Percentiles rank a stretch among this genome's conserved stretches.
phyloP scores from a whole-genome alignment of 2,113 vertebrate species.

The Alces alces region DNA sequence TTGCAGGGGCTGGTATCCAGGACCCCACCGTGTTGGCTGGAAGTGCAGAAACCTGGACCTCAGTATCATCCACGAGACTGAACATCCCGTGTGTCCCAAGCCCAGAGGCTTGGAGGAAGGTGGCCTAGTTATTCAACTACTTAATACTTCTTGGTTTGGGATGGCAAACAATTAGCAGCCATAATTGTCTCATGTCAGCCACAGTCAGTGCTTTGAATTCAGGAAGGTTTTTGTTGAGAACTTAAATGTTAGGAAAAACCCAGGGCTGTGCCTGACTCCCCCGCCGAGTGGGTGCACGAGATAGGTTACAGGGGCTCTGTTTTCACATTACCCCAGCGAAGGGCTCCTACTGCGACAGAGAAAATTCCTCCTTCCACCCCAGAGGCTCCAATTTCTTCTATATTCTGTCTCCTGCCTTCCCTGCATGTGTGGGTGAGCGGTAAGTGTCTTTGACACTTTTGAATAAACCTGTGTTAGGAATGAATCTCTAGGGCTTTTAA shows the following conservation, averaged over 20 bases:
- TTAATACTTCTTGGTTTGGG: background rate
- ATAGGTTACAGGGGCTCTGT: background rate
- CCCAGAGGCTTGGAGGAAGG: background rate
- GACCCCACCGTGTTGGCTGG: background rate
- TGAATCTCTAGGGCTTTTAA: slow-evolving; percentile 47
- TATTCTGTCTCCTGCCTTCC: slow-evolving; percentile 21
- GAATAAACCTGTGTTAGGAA: slow-evolving; percentile 43
- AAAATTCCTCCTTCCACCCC: background rate
- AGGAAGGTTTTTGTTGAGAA: background rate
- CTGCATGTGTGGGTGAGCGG: background rate
- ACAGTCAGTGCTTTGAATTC: background rate
- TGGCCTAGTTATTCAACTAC: background rate
- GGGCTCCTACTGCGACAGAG: background rate
- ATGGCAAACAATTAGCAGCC: background rate
- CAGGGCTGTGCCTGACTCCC: background rate
- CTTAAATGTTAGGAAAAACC: background rate
- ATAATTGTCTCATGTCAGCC: background rate
- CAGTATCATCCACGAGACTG: background rate
- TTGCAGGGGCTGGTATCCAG: background rate
- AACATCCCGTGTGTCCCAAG: background rate
- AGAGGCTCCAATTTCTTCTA: background rate
- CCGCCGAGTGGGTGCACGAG: background rate
- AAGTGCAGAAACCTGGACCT: background rate
- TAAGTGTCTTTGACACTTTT: slow-evolving; percentile 49
- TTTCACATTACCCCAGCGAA: background rate